Evolutionary conservation across 2,888 invertebrate genomes (phyloP), one percentile per base, ranked within the genome.

Genomic region (Fragum fragum): DNA sequence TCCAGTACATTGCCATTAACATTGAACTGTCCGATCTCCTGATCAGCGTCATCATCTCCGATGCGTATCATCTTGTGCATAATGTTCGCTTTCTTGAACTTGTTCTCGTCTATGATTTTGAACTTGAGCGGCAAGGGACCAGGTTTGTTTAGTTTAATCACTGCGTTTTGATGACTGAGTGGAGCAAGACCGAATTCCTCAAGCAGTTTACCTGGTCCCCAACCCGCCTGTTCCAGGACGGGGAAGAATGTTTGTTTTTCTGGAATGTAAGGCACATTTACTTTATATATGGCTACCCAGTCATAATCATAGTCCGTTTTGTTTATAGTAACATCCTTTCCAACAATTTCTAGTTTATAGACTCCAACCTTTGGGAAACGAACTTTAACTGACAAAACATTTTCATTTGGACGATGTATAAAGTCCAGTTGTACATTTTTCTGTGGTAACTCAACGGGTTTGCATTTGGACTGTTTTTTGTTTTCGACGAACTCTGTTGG

Each of bases 291-390:
- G n/a, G 86, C 89, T 1, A 90, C 86, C 89, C 91, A 89, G 73
- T 91, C 90, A 76, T 87, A 90, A 23, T 90, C 88, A 61, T 92
- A 90, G 16, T 85, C 84, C 0, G 85, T 79, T 52, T 87, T 85
- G 9, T 71, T 89, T 2, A 90, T 86, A 9, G 86, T 83, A 16
- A 76, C 70, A 72, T 92, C 91, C 76, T 88, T 90, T 0, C 92
- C 93, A 28, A 92, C 92, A n/a, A 93, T 86, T 81, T 93, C 93
- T 36, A 93, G 75, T 73, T 90, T 90, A 78, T 91, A 93, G 0
- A 74, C 86, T 3, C 93, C 93, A 2, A 87, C 78, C 16, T 87
- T 86, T 11, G 92, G 92, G 32, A 92, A 89, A 1, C 90, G 81
- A 16, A 88, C 81, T 70, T 87, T 89, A 1, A 90, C 68, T 18